Evolutionary conservation across 1,140 invertebrate species (phyloP), one percentile per base, ranked within the genome.

Genomic region (Holcopasites calliopsidis): DNA sequence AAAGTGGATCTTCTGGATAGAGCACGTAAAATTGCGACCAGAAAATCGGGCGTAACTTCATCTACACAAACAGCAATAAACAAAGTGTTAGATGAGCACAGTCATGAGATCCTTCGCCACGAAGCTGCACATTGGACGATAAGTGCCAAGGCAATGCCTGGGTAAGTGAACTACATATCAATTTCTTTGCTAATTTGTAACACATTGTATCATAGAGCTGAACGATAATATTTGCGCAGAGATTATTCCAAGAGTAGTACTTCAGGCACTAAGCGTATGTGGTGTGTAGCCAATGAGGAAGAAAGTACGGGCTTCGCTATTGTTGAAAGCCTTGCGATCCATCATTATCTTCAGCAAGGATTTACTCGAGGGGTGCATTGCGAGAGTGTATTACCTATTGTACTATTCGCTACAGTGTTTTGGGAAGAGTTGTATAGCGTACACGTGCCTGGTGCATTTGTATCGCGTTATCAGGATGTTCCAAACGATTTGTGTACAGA

Each of bases 341-440:
- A 85, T 35, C 54, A 89, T 64, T 92, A 92, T 64, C 18, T 7
- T 1, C 0, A 73, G 3, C 21, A 85, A 31, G 85, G 82, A 13
- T 91, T 85, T 69, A 6, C 35, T 3, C 55, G 84, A 3, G 93
- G 94, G 42, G 83, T 94, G 6, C 96, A 97, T 88, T 95, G 94
- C 76, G 96, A 97, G 88, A 95, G 95, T 6, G 89, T 92, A 1
- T 93, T 95, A 4, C 92, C 95, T 3, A 90, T 91, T 42, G 93
- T 93, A 2, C 85, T 97, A 61, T 96, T 96, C 87, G 90, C 89
- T n/a, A 83, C 95, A 1, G 88, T 95, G 2, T 96, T 96, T 87
- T 97, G 96, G 95, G 94, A 97, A 62, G 93, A 96, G 13, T 92
- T 97, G 42, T 97, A 95, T 86, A 86, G 90, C 65, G 82, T 90